These are phyloP conservation scores for Coturnix japonica DNA, from an alignment of 2,113 vertebrate species.

Conservation along the genomic window DNA sequence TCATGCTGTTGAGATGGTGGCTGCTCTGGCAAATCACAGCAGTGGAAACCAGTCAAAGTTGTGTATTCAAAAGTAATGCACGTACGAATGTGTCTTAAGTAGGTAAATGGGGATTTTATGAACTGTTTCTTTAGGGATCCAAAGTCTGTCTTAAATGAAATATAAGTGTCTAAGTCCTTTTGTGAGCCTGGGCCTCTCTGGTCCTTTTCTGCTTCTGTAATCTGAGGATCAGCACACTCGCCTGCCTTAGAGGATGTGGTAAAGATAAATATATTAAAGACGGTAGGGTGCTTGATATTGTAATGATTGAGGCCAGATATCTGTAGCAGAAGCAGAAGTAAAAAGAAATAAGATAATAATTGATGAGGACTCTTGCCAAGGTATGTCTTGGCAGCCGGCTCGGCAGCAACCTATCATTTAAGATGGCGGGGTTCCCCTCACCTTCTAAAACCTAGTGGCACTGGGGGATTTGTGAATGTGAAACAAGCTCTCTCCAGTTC, in stretches of 20 bases:
- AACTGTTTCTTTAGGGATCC: constrained; percentile 16
- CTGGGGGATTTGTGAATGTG: background rate
- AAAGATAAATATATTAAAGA: constrained; percentile 48
- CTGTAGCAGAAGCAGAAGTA: constrained; percentile 23
- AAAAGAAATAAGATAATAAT: constrained; percentile 60
- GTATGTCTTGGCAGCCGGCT: constrained; percentile 25
- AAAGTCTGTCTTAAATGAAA: constrained; percentile 9
- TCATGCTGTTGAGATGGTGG: background rate
- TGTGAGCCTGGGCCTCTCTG: background rate
- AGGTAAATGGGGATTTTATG: constrained; percentile 29
- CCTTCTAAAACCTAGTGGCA: constrained; percentile 1
- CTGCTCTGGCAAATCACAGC: background rate
- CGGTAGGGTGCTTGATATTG: constrained; percentile 6
- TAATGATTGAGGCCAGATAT: background rate
- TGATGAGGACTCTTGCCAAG: constrained; percentile 30
- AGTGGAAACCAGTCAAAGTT: background rate
- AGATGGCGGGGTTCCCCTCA: constrained; percentile 45
- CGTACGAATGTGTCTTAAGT: background rate
- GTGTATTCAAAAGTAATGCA: background rate
- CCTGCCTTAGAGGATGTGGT: constrained; percentile 24
- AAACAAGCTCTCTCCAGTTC: constrained; percentile 30
- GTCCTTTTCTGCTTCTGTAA: constrained; percentile 20
- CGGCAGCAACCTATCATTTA: background rate
- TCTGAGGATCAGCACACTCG: constrained; percentile 10
- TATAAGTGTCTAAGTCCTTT: background rate